Evolutionary conservation across 1,140 invertebrate genomes (phyloP), one percentile per base, ranked within the genome.

Genomic region (Cylas formicarius): DNA sequence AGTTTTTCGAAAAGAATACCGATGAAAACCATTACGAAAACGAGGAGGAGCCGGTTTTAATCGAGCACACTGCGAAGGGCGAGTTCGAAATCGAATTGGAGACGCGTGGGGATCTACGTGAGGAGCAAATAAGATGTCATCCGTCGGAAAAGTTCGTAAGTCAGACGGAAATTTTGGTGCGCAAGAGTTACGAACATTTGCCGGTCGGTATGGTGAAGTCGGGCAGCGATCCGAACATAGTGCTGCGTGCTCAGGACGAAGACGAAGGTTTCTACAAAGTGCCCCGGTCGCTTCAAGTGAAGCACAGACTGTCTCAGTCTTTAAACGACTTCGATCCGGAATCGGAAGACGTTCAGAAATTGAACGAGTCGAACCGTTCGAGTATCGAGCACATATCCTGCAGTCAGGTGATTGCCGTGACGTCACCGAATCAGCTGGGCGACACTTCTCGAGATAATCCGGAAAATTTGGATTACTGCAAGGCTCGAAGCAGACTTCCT

Each of bases 361-460:
- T 32, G 33, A 26, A 22, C 29, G 4, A 14, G 19, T 52, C 52
- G 8, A 33, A 28, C 29, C 29, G 42, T 29, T 55, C 57, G 14
- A 62, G 58, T 35, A 63, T 62, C 14, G 62, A 66, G 41, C 60
- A 63, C 35, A 53, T 66, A 19, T 63, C 63, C 8, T 60, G 57
- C 33, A 59, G 57, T 40, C 60, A 62, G 45, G 46, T 58, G 11
- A 37, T n/a, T n/a, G n/a, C n/a, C n/a, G n/a, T n/a, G n/a, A n/a
- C n/a, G n/a, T n/a, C n/a, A n/a, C 14, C 19, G 29, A 20, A 4
- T 22, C 21, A 2, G n/a, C 10, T 8, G 20, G n/a, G n/a, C n/a
- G n/a, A n/a, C n/a, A n/a, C n/a, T n/a, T n/a, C n/a, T n/a, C 13
- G 13, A 5, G 54, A 38, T 7, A 35, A 42, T 21, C 37, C 46